Evolutionary conservation across 2,113 vertebrate genomes (phyloP), one percentile per base, ranked within the genome.

Genomic region (Chamaea fasciata): DNA sequence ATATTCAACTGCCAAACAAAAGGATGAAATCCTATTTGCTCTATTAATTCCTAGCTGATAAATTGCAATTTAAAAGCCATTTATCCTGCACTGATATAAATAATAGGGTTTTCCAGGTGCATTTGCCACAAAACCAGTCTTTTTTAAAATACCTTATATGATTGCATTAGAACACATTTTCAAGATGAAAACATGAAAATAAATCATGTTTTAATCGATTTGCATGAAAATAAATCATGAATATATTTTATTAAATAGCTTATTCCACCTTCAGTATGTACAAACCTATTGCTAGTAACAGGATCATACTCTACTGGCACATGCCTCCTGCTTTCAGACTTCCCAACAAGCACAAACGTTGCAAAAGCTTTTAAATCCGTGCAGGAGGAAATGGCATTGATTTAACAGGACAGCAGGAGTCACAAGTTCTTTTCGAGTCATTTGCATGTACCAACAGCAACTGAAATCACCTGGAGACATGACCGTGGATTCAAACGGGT

Each of bases 401-500:
- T 88, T 44, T 60, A 63, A 80, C 9, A 41, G 57, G 67, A 47
- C 15, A 56, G 50, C 26, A 65, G 33, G 55, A 77, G 21, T 52
- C 39, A 13, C 11, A 28, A 27, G 42, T 22, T 77, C 44, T 20
- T 69, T 37, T 24, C 1, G 4, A 59, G 47, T 49, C 23, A 83
- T 49, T 76, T 91, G 46, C 2, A 2, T 55, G n/a, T 42, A 50
- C 42, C 0, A 1, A 69, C 26, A 89, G 55, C 42, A 85, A 35
- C 42, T 57, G 37, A 55, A 70, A 55, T 77, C 49, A 80, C 68
- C 59, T 70, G 42, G 31, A 62, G 47, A 13, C 3, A 2, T 1
- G 18, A 57, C 3, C 1, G 1, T 2, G 24, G 59, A 55, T 74
- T 35, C 55, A 31, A 16, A 28, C 0, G 6, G 22, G 33, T 53